These are phyloP conservation scores for Paedocypris micromegethes DNA, from an alignment of 2,797 vertebrate genomes.

Conservation along the genomic window DNA sequence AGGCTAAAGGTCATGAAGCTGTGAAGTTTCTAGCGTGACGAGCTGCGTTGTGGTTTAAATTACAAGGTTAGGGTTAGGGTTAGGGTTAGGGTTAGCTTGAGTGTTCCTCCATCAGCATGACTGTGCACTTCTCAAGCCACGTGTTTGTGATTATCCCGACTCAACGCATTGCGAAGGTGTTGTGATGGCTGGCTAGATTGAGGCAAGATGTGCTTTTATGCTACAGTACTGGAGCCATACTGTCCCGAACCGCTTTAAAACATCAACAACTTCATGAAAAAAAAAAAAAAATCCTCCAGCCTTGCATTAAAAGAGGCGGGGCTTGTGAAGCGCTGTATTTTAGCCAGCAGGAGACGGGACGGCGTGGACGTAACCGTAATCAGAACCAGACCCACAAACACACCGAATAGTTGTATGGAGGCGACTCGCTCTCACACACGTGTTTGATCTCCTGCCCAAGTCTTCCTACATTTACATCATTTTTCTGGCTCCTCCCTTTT, in stretches of 20 bases:
- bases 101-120: constrained; percentile 55
- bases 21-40: too few species aligned
- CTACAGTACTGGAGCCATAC: neutral
- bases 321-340: constrained; percentile 17
- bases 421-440: neutral
- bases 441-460: neutral
- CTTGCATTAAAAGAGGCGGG: neutral
- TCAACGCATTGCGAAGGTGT: constrained; percentile 22
- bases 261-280: neutral
- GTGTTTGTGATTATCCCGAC: constrained; percentile 59
- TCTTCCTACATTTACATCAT: neutral
- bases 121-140: constrained; percentile 63
- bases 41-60: too few species aligned
- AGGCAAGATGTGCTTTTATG: constrained; percentile 9
- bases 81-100: neutral
- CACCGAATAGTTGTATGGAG: neutral
- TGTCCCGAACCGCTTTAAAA: constrained; percentile 18
- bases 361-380: constrained; percentile 52
- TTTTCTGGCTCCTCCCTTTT: neutral
- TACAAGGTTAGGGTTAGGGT: too few species aligned
- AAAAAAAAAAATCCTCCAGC: constrained; percentile 15
- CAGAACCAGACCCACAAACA: constrained; percentile 51
- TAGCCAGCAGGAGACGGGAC: constrained; percentile 60
- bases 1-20: too few species aligned
- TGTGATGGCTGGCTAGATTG: neutral